phyloP scores from a whole-genome alignment of 2,888 invertebrate species.

The Flexamia atlantica region DNA sequence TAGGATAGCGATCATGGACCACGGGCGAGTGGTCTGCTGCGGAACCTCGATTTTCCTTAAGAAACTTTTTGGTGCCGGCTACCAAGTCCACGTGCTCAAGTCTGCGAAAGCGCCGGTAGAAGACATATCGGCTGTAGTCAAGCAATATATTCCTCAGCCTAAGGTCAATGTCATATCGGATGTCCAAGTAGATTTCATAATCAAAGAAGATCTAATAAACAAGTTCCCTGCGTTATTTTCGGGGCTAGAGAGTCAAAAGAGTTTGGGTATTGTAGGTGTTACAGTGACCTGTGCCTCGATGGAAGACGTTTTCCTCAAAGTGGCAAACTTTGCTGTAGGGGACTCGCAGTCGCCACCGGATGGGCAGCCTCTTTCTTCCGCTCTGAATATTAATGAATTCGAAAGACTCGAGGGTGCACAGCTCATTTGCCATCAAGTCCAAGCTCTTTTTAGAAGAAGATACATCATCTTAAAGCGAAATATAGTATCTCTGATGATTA shows the following conservation, averaged over 20 bases:
- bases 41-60: slow-evolving; percentile 93
- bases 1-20: slow-evolving; percentile 91
- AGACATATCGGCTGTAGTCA: slow-evolving; percentile 72
- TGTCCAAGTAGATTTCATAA: slow-evolving; percentile 76
- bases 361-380: neutral
- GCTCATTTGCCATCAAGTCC: neutral
- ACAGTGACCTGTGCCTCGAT: slow-evolving; percentile 92
- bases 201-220: slow-evolving; percentile 78
- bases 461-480: neutral
- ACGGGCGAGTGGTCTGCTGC: slow-evolving; percentile 85
- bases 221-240: slow-evolving; percentile 81
- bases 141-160: slow-evolving; percentile 74
- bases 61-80: slow-evolving; percentile 82
- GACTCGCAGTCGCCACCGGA: too few relatives aligned
- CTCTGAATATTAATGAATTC: neutral
- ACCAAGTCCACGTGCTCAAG: slow-evolving; percentile 79
- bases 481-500: neutral
- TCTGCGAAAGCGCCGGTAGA: slow-evolving; percentile 62
- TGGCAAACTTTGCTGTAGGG: slow-evolving; percentile 63
- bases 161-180: slow-evolving; percentile 74
- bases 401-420: neutral
- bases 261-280: slow-evolving; percentile 84
- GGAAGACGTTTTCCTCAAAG: slow-evolving; percentile 95
- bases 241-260: slow-evolving; percentile 79
- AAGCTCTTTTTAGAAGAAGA: slow-evolving; percentile 3